These are phyloP conservation scores for Psylliodes chrysocephalus DNA, from an alignment of 2,888 invertebrate species.

Conservation along the genomic window DNA sequence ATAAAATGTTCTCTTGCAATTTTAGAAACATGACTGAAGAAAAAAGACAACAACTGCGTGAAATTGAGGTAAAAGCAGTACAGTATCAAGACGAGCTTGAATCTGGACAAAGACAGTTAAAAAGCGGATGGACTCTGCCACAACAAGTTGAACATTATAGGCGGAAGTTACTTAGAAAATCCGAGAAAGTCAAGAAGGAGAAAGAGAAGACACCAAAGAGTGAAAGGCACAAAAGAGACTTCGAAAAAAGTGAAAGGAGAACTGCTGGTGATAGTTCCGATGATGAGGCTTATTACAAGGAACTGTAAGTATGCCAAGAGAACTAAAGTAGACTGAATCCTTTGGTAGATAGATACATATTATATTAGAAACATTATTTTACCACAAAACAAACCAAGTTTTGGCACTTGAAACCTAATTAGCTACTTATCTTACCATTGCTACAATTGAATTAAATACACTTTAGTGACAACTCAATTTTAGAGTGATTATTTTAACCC, in stretches of 20 bases:
- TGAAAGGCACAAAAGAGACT: constrained; percentile 61
- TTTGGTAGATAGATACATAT: background rate
- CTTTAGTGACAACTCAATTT: no score
- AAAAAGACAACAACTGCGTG: constrained; percentile 80
- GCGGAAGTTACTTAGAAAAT: constrained; percentile 85
- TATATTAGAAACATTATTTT: no score
- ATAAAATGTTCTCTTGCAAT: no score
- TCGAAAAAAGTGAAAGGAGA: constrained; percentile 58
- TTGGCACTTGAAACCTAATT: no score
- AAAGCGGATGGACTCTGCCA: constrained; percentile 77
- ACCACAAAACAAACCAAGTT: no score
- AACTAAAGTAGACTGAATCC: background rate
- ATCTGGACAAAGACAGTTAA: constrained; percentile 79
- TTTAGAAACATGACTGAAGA: constrained; percentile 73
- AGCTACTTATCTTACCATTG: no score
- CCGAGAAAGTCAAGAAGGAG: constrained; percentile 62
- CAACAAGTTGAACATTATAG: constrained; percentile 93
- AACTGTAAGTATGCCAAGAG: constrained; percentile 59
- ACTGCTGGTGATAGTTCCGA: constrained; percentile 57
- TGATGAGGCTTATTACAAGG: constrained; percentile 62
- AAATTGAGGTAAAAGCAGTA: constrained; percentile 94
- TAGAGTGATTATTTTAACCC: no score
- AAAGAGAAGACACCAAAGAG: constrained; percentile 53
- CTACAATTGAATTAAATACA: no score
- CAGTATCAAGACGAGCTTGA: constrained; percentile 97